A percentile compares a stretch with the other conserved stretches of the same genome.
Conservation (phyloP, 2,797 vertebrate genomes). For the Sebastes nivosus region DNA sequence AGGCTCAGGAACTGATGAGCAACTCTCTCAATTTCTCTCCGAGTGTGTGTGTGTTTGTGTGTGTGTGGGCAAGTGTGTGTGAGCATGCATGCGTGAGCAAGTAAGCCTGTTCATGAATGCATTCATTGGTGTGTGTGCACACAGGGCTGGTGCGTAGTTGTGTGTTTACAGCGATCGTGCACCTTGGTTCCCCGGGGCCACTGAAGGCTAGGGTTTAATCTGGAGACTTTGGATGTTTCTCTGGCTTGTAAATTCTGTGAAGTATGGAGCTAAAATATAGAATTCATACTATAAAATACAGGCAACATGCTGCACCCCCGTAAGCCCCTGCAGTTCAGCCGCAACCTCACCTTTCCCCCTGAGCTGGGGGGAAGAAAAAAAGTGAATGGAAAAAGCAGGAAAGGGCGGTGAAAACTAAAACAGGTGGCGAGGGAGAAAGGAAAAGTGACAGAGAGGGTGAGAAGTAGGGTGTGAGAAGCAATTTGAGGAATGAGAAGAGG, state of each 20-base stretch:
- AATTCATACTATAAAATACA: constrained; percentile 33
- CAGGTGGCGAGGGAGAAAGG: constrained; percentile 55
- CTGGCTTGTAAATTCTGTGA: neutral
- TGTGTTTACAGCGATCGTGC: constrained; percentile 20
- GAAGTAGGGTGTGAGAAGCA: constrained; percentile 35
- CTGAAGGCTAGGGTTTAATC: constrained; percentile 9
- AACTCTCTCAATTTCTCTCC: constrained; percentile 33
- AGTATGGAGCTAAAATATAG: constrained; percentile 8
- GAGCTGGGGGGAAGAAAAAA: constrained; percentile 16
- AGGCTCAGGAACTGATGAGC: constrained; percentile 50
- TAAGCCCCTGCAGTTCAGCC: constrained; percentile 26
- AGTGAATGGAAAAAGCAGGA: constrained; percentile 42
- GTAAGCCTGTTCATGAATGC: constrained; percentile 9
- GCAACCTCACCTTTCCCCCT: constrained; percentile 36
- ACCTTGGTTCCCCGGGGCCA: constrained; percentile 11
- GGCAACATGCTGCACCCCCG: constrained; percentile 13
- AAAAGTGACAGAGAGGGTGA: constrained; percentile 52
- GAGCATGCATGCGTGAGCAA: neutral
- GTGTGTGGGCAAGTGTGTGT: neutral
- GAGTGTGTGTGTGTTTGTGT: constrained; percentile 5
- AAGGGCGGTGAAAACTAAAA: constrained; percentile 62
- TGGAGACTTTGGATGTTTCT: neutral
- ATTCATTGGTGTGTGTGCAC: constrained; percentile 5
- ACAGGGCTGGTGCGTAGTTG: constrained; percentile 1
- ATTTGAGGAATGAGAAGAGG: constrained; percentile 37